Base-by-base conservation (phyloP, 2,797 vertebrate species). In the Borostomias antarcticus region DNA sequence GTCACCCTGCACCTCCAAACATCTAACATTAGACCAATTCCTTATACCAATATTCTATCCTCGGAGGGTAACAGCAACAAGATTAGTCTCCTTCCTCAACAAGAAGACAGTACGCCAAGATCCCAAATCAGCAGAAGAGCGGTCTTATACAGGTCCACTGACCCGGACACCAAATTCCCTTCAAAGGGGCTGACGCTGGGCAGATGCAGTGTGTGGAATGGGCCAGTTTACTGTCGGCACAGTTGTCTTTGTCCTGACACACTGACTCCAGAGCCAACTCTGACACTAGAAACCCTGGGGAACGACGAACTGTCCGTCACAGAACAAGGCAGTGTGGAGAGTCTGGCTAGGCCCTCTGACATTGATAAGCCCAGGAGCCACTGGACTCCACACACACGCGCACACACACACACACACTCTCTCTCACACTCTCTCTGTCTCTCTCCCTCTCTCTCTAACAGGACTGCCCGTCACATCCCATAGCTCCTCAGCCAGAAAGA, bases 271-370 rank as follows among this genome's bases (percentile, higher is more conserved):
- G 62, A 86, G 89, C 86, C 87, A 91, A 86, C 75, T 58, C 72
- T 82, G 78, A 84, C 81, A 85, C 83, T 77, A 28, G 78, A 82
- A 62, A 74, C 72, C 59, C 68, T 58, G 58, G 69, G 35, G 52
- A 50, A 70, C 79, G 79, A 76, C 66, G 85, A 86, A 75, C 77
- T 85, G 86, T 88, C 90, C 60, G 70, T 90, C 89, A 91, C 71
- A 63, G 70, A 64, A 64, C 68, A 87, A 79, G 79, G 78, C 61
- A 1, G 61, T 82, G 66, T 82, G 72, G 77, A 74, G 89, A 58
- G 82, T 74, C 90, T 89, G 90, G 83, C 88, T 15, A 67, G 82
- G 76, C 82, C 80, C 78, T 83, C 73, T 85, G 86, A 87, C 89
- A 88, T 76, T 86, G 77, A 90, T 89, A 85, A 86, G 82, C 68